Evolutionary conservation across 2,113 vertebrate species (phyloP).

Genomic region (Festucalex cinctus): DNA sequence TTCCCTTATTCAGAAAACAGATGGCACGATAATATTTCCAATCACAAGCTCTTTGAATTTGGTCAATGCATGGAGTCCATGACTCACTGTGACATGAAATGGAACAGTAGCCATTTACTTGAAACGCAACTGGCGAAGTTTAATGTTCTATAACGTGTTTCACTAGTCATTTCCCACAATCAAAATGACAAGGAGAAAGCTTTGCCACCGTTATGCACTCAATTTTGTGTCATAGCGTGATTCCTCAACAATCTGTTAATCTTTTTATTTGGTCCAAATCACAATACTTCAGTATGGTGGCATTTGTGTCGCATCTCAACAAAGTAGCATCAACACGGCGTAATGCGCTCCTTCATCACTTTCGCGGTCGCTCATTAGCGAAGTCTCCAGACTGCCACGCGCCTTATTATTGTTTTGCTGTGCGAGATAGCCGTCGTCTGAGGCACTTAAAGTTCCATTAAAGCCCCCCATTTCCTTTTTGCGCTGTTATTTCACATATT

Average conservation of each 20-base stretch:
- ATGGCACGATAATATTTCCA: too few species aligned
- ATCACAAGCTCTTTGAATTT: too few species aligned
- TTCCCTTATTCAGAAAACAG: too few species aligned
- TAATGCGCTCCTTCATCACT: slow-evolving; percentile 52
- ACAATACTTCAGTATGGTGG: background rate
- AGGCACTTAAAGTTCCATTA: slow-evolving; percentile 61
- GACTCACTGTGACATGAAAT: too few species aligned
- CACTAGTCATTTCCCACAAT: background rate
- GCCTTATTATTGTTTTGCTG: slow-evolving; percentile 57
- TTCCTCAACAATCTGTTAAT: background rate
- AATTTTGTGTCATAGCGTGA: background rate
- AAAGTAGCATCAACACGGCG: background rate
- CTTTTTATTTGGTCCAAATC: background rate
- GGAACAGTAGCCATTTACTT: too few species aligned
- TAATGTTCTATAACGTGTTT: too few species aligned
- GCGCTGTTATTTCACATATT: slow-evolving; percentile 23
- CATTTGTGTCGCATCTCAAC: background rate
- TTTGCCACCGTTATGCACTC: background rate
- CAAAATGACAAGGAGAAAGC: background rate
- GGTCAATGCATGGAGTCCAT: too few species aligned
- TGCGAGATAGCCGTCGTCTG: slow-evolving; percentile 45
- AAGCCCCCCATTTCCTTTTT: slow-evolving; percentile 49
- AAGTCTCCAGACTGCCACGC: slow-evolving; percentile 49
- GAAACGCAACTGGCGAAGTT: too few species aligned
- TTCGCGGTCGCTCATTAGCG: slow-evolving; percentile 51